Conservation (phyloP, 2,888 invertebrate species). For the Sphaeridia pumilis region DNA sequence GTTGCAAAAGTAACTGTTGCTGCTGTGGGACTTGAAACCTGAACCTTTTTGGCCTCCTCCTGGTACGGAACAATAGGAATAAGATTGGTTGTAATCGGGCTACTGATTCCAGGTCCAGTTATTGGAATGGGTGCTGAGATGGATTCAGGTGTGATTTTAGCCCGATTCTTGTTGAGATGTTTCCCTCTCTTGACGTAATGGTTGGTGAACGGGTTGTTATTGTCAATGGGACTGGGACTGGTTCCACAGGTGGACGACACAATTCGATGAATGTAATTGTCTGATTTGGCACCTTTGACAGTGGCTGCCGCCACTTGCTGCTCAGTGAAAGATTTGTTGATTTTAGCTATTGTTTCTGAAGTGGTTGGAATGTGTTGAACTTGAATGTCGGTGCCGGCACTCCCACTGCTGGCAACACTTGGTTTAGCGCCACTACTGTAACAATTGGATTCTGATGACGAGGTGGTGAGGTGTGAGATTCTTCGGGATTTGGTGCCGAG, state of each 20-base stretch:
- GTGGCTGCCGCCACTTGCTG: neutral
- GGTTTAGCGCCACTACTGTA: neutral
- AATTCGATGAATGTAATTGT: slow-evolving; percentile 32
- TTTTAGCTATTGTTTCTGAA: neutral
- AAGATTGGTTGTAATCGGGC: neutral
- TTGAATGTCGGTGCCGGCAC: neutral
- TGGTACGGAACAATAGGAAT: neutral
- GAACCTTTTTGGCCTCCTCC: neutral
- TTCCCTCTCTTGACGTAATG: neutral
- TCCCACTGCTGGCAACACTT: no score
- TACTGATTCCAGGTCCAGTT: neutral
- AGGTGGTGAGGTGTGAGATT: neutral
- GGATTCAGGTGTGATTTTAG: neutral
- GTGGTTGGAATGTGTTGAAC: neutral
- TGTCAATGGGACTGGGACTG: slow-evolving; percentile 17
- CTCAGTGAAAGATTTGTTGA: neutral
- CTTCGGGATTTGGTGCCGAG: neutral
- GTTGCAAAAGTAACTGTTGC: neutral
- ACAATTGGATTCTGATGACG: slow-evolving; percentile 13
- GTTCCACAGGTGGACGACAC: slow-evolving; percentile 21
- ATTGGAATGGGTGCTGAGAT: neutral
- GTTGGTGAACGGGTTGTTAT: slow-evolving; percentile 11
- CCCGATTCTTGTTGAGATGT: neutral
- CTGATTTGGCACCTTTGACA: slow-evolving; percentile 31
- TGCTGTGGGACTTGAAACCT: neutral